These are phyloP conservation scores for Catharus bicknelli DNA, from an alignment of 2,113 vertebrate genomes.

Conservation along the genomic window DNA sequence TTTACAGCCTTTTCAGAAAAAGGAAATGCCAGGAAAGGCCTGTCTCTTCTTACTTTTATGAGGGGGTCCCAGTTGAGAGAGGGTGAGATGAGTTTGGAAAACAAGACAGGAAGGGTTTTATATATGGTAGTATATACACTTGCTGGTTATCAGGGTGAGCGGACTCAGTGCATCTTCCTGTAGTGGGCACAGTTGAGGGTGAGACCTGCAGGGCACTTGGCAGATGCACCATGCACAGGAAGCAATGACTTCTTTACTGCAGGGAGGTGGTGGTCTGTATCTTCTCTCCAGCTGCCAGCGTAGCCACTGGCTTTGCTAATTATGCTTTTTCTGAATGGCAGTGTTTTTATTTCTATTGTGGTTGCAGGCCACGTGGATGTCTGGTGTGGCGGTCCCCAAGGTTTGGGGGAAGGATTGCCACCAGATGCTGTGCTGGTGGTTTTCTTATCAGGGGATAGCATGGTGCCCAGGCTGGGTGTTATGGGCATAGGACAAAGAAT, in stretches of 20 bases:
- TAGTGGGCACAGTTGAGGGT: fast-evolving
- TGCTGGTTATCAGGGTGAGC: background rate
- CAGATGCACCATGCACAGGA: fast-evolving
- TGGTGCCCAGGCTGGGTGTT: too few relatives aligned
- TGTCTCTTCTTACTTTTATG: constrained; percentile 67
- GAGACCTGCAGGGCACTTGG: fast-evolving
- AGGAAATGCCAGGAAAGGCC: constrained; percentile 70
- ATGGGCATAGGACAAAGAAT: background rate
- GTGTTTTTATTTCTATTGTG: background rate
- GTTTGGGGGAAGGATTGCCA: background rate
- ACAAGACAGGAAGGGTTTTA: constrained; percentile 23
- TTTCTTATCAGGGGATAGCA: background rate
- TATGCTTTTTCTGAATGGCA: background rate
- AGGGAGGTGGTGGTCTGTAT: background rate
- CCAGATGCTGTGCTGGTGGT: background rate
- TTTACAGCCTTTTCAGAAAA: constrained; percentile 70
- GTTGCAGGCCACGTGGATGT: fast-evolving
- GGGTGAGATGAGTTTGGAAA: background rate
- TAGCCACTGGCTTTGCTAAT: background rate
- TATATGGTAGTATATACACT: fast-evolving
- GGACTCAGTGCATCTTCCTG: fast-evolving
- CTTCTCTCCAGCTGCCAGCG: background rate
- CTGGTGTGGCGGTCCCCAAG: fast-evolving
- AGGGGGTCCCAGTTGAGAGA: constrained; percentile 53
- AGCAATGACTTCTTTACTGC: background rate